Percentiles rank a stretch among this genome's conserved stretches.
Evolutionary conservation across 2,113 vertebrate genomes (phyloP).

Genomic region (Sciurus niger): DNA sequence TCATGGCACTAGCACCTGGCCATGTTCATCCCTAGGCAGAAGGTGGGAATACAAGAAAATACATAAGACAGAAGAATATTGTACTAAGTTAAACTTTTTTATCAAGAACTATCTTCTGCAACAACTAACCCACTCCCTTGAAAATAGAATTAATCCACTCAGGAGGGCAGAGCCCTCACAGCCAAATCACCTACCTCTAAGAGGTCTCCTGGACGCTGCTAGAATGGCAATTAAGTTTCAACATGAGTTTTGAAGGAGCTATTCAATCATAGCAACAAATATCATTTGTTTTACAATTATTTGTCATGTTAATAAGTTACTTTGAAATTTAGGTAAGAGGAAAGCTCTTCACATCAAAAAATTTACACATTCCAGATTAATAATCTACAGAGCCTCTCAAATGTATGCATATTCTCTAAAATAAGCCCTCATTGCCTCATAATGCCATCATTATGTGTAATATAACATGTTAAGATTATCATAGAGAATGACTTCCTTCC

Average conservation of each 20-base stretch:
- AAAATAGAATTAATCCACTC: background rate
- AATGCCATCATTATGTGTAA: background rate
- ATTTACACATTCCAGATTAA: background rate
- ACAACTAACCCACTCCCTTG: background rate
- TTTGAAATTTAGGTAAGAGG: background rate
- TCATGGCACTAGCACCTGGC: too few species aligned
- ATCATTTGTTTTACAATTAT: slow-evolving; percentile 42
- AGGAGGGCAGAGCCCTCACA: background rate
- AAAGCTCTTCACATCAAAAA: slow-evolving; percentile 17
- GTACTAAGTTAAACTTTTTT: background rate
- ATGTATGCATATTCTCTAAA: background rate
- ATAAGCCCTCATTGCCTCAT: background rate
- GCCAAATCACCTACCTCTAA: background rate
- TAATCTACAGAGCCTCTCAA: background rate
- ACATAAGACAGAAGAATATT: background rate
- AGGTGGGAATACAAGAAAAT: background rate
- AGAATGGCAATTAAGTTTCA: background rate
- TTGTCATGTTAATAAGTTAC: background rate
- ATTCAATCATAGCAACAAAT: background rate
- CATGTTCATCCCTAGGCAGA: background rate
- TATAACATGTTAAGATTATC: background rate
- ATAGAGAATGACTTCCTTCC: background rate
- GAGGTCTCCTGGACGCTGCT: background rate
- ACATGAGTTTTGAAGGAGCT: background rate
- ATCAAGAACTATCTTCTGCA: background rate